Percentiles rank a stretch among this genome's conserved stretches.
Conservation (phyloP, 2,888 invertebrate genomes). For the Deilephila porcellus region DNA sequence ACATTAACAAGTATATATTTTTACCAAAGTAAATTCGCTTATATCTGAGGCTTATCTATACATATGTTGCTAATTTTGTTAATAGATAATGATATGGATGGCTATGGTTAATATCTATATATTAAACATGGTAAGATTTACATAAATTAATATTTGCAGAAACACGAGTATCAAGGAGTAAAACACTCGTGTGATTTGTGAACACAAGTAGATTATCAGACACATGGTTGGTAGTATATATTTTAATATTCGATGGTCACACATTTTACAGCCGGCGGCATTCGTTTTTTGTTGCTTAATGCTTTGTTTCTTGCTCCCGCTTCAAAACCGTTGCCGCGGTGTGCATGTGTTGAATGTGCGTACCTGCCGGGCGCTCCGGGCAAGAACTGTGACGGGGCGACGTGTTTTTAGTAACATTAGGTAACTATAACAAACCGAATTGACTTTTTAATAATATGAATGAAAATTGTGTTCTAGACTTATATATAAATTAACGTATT, state of each 20-base stretch:
- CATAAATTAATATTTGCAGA: too few relatives aligned
- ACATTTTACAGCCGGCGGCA: not conserved
- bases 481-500: not conserved
- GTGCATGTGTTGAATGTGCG: constrained; percentile 23
- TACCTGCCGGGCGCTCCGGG: constrained; percentile 20
- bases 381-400: constrained; percentile 19
- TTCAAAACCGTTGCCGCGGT: constrained; percentile 17
- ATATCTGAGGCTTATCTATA: too few relatives aligned
- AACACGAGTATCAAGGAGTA: too few relatives aligned
- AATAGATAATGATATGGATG: too few relatives aligned
- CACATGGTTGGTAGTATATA: not conserved
- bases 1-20: too few relatives aligned
- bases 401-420: constrained; percentile 17
- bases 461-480: not conserved
- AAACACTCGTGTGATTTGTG: too few relatives aligned
- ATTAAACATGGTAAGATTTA: too few relatives aligned
- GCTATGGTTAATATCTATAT: too few relatives aligned
- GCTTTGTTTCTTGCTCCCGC: constrained; percentile 7
- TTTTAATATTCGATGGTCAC: not conserved
- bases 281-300: not conserved
- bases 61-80: too few relatives aligned
- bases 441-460: not conserved
- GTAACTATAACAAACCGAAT: not conserved
- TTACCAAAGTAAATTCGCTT: too few relatives aligned
- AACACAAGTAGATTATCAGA: too few relatives aligned